phyloP scores from a whole-genome alignment of 2,113 vertebrate species.

The Spermophilus dauricus region DNA sequence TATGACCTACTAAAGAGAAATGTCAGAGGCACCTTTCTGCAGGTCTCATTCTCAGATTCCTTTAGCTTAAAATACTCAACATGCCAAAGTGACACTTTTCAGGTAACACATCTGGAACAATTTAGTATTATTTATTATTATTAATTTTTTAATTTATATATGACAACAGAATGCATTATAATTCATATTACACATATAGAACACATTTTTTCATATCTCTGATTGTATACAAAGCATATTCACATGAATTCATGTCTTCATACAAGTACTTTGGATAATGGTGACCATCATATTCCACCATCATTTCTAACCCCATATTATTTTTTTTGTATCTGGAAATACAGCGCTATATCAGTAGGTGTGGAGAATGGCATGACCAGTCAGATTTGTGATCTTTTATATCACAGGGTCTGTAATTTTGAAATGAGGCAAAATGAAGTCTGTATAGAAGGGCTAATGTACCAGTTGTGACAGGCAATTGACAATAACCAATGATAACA shows the following conservation, averaged over 20 bases:
- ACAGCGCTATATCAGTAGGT: not conserved
- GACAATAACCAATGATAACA: not conserved
- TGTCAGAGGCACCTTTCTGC: not conserved
- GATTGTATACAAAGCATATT: too few relatives aligned
- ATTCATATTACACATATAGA: too few relatives aligned
- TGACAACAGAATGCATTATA: too few relatives aligned
- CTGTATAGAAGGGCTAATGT: not conserved
- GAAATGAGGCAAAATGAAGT: not conserved
- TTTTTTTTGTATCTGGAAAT: not conserved
- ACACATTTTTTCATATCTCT: too few relatives aligned
- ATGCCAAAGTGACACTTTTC: not conserved
- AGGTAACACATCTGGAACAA: not conserved
- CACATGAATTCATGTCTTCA: too few relatives aligned
- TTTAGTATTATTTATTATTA: too few relatives aligned
- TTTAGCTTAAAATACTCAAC: not conserved
- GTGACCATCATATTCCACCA: too few relatives aligned
- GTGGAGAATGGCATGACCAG: not conserved
- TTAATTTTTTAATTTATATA: too few relatives aligned
- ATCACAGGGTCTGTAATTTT: not conserved
- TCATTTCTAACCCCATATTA: too few relatives aligned
- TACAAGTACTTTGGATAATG: too few relatives aligned
- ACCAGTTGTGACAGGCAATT: accelerated
- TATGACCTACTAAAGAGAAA: not conserved
- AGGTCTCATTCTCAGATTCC: not conserved
- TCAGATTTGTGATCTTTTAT: not conserved